Conservation (phyloP, 2,888 invertebrate species). For the Adelognathus sp. region DNA sequence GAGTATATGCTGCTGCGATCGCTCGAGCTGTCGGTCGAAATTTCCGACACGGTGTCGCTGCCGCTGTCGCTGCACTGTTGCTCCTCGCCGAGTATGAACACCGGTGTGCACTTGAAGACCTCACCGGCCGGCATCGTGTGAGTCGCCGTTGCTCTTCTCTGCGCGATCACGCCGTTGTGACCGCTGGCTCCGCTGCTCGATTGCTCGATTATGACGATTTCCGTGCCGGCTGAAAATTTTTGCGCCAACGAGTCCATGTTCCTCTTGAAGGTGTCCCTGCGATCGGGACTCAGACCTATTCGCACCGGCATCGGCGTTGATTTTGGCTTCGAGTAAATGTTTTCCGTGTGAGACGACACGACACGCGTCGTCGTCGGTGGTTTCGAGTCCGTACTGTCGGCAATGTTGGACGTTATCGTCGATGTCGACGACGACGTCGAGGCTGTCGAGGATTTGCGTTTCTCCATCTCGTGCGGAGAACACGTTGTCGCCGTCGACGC, state of each 20-base stretch:
- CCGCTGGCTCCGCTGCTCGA: conserved; percentile 35
- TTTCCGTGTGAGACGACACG: conserved; percentile 68
- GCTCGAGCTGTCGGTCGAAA: conserved; percentile 82
- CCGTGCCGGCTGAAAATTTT: conserved; percentile 77
- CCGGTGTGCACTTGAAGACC: conserved; percentile 80
- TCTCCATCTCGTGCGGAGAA: conserved; percentile 28
- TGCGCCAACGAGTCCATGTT: conserved; percentile 81
- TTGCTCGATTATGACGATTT: conserved; percentile 76
- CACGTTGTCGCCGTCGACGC: background rate
- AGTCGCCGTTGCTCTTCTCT: conserved; percentile 77
- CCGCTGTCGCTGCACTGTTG: conserved; percentile 80
- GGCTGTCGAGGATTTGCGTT: conserved; percentile 38
- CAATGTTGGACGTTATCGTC: conserved; percentile 21
- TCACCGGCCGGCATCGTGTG: conserved; percentile 81
- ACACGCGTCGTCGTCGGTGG: conserved; percentile 17
- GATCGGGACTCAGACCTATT: conserved; percentile 78
- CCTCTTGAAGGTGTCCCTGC: conserved; percentile 79
- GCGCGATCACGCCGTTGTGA: conserved; percentile 42
- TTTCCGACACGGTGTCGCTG: conserved; percentile 82
- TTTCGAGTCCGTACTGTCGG: conserved; percentile 58
- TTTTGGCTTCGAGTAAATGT: conserved; percentile 67
- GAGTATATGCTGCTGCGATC: conserved; percentile 82
- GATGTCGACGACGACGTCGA: conserved; percentile 1
- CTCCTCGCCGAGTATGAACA: conserved; percentile 79
- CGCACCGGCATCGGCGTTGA: conserved; percentile 67